Percentiles rank a stretch among this genome's conserved stretches.
These are phyloP conservation scores for Rhingia campestris DNA, from an alignment of 2,888 invertebrate species.

Conservation along the genomic window DNA sequence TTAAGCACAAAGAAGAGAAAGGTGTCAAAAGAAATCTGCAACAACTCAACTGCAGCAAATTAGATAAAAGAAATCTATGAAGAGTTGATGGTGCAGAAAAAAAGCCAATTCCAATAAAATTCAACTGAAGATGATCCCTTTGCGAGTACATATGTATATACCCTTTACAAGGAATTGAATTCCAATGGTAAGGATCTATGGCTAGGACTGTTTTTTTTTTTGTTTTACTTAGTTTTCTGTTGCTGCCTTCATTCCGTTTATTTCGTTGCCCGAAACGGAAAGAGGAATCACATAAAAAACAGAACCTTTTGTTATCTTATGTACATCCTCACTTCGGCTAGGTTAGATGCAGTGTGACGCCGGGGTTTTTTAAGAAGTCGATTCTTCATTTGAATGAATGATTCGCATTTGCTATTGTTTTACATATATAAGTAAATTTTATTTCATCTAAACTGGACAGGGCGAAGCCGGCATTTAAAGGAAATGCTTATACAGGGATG, in stretches of 20 bases:
- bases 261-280: slow-evolving; percentile 26
- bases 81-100: slow-evolving; percentile 61
- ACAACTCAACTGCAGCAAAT: slow-evolving; percentile 49
- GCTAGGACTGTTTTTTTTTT: slow-evolving; percentile 3
- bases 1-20: background rate
- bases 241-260: background rate
- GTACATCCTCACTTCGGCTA: background rate
- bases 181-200: slow-evolving; percentile 50
- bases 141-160: slow-evolving; percentile 5
- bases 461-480: too few relatives aligned
- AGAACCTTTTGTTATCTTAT: slow-evolving; percentile 38
- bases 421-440: slow-evolving; percentile 37
- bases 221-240: slow-evolving; percentile 6
- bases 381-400: slow-evolving; percentile 33
- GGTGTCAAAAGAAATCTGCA: background rate
- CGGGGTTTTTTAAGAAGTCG: slow-evolving; percentile 24
- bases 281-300: slow-evolving; percentile 27
- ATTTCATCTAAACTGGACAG: slow-evolving; percentile 54
- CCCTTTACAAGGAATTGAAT: slow-evolving; percentile 35
- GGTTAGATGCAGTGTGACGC: background rate
- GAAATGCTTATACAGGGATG: too few relatives aligned
- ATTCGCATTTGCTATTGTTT: slow-evolving; percentile 30
- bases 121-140: slow-evolving; percentile 47
- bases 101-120: slow-evolving; percentile 46
- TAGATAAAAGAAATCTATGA: slow-evolving; percentile 58